Evolutionary conservation across 2,888 invertebrate genomes (phyloP), one percentile per base, ranked within the genome.

Genomic region (Dendrolimus pini): DNA sequence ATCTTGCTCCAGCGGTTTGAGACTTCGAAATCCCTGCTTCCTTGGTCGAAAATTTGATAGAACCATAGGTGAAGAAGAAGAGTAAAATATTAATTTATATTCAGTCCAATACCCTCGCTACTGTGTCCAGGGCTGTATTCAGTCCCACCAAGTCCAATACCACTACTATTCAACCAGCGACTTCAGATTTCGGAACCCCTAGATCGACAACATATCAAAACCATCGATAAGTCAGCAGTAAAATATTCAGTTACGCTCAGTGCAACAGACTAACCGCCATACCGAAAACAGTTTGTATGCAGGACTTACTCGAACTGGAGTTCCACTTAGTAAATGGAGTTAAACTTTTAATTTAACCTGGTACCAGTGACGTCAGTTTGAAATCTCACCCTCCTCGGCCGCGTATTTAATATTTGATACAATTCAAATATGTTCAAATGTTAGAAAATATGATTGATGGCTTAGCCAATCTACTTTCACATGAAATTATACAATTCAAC

Each of bases 151-250:
- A 85, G 62, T 60, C 70, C 7, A 62, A 78, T 0, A 65, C 77
- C 77, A 0, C 63, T 88, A 14, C 75, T 83, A 1, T 86, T 87
- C 70, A 88, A 89, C 72, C 67, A 88, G 7, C 69, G 81, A 0
- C 62, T 78, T 0, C 80, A 80, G 1, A 64, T 78, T 0, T 65
- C 75, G 0, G 1, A 71, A 81, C 0, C 70, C 80, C 0, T 68
- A 83, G 30, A 78, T 78, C 42, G 83, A 83, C 61, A 78, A 71
- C 58, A 55, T 76, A 52, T 63, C 74, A 1, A 75, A 80, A 9
- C 74, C 14, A 61, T 12, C 9, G 73, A 83, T 85, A 61, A 77
- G 82, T 67, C 53, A 30, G 0, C 30, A 30, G 30, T 30, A 30
- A 30, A 30, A 30, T 30, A 30, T 30, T 30, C 0, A 30, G 30